Evolutionary conservation across 2,888 invertebrate species (phyloP).

Genomic region (Notocelia uddmanniana): DNA sequence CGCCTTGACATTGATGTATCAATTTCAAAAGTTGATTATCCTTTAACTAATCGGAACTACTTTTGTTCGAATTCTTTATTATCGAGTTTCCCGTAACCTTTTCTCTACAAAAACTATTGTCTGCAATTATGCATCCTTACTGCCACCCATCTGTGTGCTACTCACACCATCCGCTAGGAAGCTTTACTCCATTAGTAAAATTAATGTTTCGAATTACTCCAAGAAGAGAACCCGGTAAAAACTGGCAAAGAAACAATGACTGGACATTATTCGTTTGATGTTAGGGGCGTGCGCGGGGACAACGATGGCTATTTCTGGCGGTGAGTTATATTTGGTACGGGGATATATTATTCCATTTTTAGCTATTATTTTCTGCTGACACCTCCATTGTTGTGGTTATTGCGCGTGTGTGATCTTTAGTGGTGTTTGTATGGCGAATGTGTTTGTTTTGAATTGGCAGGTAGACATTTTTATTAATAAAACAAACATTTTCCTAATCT

Average conservation of each 20-base stretch:
- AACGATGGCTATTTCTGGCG: constrained; percentile 27
- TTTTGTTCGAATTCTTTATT: no score
- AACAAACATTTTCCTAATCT: neutral
- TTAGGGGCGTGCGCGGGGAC: constrained; percentile 13
- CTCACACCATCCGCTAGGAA: constrained; percentile 60
- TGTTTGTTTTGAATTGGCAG: neutral
- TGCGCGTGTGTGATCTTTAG: neutral
- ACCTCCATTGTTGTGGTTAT: constrained; percentile 1
- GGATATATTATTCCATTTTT: constrained; percentile 6
- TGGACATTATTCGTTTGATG: constrained; percentile 42
- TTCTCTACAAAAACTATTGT: neutral
- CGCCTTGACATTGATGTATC: no score
- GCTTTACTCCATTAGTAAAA: constrained; percentile 85
- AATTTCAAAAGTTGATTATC: no score
- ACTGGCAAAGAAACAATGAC: constrained; percentile 48
- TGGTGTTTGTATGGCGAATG: neutral
- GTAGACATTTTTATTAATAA: neutral
- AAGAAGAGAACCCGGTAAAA: constrained; percentile 50
- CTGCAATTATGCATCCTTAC: constrained; percentile 7
- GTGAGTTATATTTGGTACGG: constrained; percentile 21
- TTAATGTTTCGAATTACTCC: constrained; percentile 85
- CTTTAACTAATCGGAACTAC: no score
- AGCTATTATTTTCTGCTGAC: neutral
- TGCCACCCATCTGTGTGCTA: constrained; percentile 61
- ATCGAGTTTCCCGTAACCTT: no score